Conservation (phyloP, 2,113 vertebrate genomes). For the Gyps fulvus region DNA sequence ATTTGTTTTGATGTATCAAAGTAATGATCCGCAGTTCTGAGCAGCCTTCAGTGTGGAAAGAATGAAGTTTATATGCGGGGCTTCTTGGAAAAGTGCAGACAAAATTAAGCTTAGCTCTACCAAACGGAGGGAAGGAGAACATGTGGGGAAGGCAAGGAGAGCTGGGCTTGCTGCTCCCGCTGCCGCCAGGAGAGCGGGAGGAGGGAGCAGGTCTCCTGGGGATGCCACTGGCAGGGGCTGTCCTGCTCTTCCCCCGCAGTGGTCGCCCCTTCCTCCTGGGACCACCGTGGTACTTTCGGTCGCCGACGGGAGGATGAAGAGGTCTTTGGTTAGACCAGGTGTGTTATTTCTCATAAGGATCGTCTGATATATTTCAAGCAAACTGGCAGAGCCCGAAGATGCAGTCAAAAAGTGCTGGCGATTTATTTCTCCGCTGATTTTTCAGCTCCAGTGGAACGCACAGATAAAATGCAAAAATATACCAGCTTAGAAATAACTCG, state of each 20-base stretch:
- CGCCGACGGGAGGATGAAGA: background rate
- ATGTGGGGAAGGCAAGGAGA: fast-evolving
- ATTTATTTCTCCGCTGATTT: background rate
- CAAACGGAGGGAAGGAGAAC: background rate
- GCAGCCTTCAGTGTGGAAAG: background rate
- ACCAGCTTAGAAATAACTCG: background rate
- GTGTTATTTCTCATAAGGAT: background rate
- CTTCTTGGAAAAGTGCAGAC: background rate
- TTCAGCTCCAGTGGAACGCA: background rate
- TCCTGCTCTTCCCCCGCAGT: background rate
- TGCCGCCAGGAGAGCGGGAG: background rate
- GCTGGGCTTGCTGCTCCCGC: background rate
- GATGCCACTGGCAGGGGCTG: background rate
- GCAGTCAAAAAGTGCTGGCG: background rate
- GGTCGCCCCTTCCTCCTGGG: background rate
- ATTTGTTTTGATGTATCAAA: background rate
- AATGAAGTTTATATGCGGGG: background rate
- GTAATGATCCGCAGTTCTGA: background rate
- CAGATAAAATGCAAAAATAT: background rate
- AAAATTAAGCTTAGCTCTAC: background rate
- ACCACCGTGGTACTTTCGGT: background rate
- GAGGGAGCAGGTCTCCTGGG: background rate
- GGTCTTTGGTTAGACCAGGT: background rate
- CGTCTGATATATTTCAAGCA: background rate
- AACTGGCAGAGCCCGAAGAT: background rate